A percentile compares a stretch with the other conserved stretches of the same genome.
These are phyloP conservation scores for Mythimna albipuncta DNA, from an alignment of 2,888 invertebrate species.

Conservation along the genomic window DNA sequence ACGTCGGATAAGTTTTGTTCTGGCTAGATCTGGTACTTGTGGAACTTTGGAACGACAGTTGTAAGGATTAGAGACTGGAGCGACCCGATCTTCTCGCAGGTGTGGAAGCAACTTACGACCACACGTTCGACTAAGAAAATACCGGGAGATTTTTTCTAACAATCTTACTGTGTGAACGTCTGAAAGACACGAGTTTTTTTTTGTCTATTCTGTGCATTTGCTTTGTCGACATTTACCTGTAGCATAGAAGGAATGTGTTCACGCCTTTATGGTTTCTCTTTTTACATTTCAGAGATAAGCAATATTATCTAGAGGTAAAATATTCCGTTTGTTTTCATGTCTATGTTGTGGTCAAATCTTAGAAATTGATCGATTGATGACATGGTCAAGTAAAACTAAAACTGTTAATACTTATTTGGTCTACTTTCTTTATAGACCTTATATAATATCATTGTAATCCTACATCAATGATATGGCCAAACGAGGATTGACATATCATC, in stretches of 20 bases:
- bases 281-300: no score
- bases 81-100: conserved; percentile 30
- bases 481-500: no score
- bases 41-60: conserved; percentile 53
- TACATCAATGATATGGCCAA: no score
- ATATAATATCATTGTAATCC: no score
- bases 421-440: no score
- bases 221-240: background rate
- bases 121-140: conserved; percentile 21
- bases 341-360: no score
- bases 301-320: no score
- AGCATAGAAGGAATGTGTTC: background rate
- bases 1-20: conserved; percentile 38
- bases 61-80: conserved; percentile 39
- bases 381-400: no score
- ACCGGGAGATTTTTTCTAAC: conserved; percentile 11
- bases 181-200: background rate
- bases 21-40: conserved; percentile 23
- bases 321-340: no score
- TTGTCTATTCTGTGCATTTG: background rate
- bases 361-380: no score
- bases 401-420: no score
- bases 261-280: no score
- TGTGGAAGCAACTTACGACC: conserved; percentile 26
- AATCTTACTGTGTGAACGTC: background rate